Evolutionary conservation across 2,888 invertebrate species (phyloP).

Genomic region (Phalera bucephala): DNA sequence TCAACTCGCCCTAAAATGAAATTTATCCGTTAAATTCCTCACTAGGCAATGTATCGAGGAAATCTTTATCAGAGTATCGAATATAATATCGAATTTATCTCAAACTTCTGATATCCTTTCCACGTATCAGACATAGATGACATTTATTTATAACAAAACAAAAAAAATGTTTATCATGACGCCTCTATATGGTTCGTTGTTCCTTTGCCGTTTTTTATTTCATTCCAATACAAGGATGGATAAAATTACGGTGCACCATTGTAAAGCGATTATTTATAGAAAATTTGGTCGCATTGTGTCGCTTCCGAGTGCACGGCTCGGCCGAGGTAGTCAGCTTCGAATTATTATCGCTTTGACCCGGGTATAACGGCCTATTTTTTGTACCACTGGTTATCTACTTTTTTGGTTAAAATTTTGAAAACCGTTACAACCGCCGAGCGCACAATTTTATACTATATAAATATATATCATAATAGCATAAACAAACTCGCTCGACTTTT

Average conservation of each 20-base stretch:
- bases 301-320: constrained; percentile 61
- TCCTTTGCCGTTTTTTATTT: constrained; percentile 64
- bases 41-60: too few relatives aligned
- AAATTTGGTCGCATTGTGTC: constrained; percentile 77
- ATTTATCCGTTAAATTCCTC: too few relatives aligned
- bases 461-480: constrained; percentile 24
- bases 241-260: constrained; percentile 75
- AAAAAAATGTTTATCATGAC: constrained; percentile 22
- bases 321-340: constrained; percentile 48
- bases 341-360: constrained; percentile 60
- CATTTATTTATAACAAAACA: too few relatives aligned
- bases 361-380: constrained; percentile 53
- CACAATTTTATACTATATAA: neutral
- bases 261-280: constrained; percentile 81
- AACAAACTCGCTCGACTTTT: too few relatives aligned
- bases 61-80: too few relatives aligned
- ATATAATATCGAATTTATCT: too few relatives aligned
- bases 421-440: constrained; percentile 46
- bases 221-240: constrained; percentile 77
- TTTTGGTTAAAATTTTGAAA: constrained; percentile 25
- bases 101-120: too few relatives aligned
- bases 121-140: too few relatives aligned
- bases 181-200: constrained; percentile 52
- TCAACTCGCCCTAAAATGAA: too few relatives aligned
- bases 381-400: constrained; percentile 19